These are phyloP conservation scores for Drosophila baimaii DNA, from an alignment of 1,140 invertebrate genomes.

Conservation along the genomic window DNA sequence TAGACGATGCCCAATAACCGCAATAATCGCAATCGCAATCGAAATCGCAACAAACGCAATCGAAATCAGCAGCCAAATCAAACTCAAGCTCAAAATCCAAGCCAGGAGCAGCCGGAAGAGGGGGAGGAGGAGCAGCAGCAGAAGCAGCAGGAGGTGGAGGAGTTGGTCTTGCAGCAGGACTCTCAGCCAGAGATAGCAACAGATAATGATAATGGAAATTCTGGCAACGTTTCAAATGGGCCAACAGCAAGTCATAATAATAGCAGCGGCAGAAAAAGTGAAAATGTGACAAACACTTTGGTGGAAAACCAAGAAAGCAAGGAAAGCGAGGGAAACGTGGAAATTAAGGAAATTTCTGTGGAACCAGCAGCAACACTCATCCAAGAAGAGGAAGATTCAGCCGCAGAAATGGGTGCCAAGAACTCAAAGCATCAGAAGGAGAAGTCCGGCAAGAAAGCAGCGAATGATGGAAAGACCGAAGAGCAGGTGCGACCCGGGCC, in stretches of 20 bases:
- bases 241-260: constrained; percentile 29
- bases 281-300: constrained; percentile 29
- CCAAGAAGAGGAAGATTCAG: constrained; percentile 17
- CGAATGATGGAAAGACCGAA: constrained; percentile 16
- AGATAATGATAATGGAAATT: constrained; percentile 71
- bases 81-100: constrained; percentile 42
- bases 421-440: constrained; percentile 60
- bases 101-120: constrained; percentile 13
- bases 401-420: constrained; percentile 63
- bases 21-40: constrained; percentile 76
- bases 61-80: constrained; percentile 70
- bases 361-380: constrained; percentile 14
- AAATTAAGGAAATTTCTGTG: too few species aligned
- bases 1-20: constrained; percentile 84
- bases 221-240: constrained; percentile 78
- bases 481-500: constrained; percentile 23
- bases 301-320: neutral
- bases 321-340: neutral
- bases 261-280: constrained; percentile 27
- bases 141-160: constrained; percentile 9
- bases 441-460: constrained; percentile 28
- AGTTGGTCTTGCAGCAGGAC: constrained; percentile 9
- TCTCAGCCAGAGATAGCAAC: constrained; percentile 12
- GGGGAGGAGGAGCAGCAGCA: constrained; percentile 21
- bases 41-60: constrained; percentile 80